Evolutionary conservation across 2,113 vertebrate genomes (phyloP), one percentile per base, ranked within the genome.

Genomic region (Psephotus haematonotus): DNA sequence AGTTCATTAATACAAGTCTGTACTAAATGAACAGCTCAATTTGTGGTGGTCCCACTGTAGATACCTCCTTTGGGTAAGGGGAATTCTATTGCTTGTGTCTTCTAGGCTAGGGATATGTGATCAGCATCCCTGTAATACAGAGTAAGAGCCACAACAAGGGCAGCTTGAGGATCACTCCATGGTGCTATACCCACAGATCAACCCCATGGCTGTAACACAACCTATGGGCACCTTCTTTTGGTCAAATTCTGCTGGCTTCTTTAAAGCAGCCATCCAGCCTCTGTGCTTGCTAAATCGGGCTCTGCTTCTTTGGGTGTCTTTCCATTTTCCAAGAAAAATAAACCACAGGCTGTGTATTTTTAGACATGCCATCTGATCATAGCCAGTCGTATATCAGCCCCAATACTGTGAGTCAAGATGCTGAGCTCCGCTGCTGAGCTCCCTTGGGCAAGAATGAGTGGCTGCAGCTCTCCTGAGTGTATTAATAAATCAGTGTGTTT

Each of bases 281-380:
- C 74, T 65, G 53, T 46, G 47, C 28, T 80, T 94, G 81, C 95
- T 96, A 96, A 95, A 94, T 67, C 57, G 37, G 67, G 91, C 62
- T 87, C 41, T 94, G 88, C 92, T 85, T 93, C 92, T 94, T 91
- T 95, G 88, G 37, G 90, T 94, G 90, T 92, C 91, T 92, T 94
- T 96, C 83, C 62, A 93, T 96, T 94, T 96, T 96, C 96, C 93
- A 97, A 96, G 96, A 85, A 96, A 96, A 97, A 96, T 94, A 96
- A 92, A 93, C 88, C 2, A 0, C 86, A 92, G 65, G 93, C 90
- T 78, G 76, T 86, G 74, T 96, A 96, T 97, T 97, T 97, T 97
- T 95, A 96, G 93, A 62, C 94, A 69, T 76, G 77, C 80, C 93
- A 92, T 94, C 93, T 82, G 92, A 96, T 95, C 70, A 49, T 13